phyloP scores from a whole-genome alignment of 2,888 invertebrate species.

The Amiota communis region DNA sequence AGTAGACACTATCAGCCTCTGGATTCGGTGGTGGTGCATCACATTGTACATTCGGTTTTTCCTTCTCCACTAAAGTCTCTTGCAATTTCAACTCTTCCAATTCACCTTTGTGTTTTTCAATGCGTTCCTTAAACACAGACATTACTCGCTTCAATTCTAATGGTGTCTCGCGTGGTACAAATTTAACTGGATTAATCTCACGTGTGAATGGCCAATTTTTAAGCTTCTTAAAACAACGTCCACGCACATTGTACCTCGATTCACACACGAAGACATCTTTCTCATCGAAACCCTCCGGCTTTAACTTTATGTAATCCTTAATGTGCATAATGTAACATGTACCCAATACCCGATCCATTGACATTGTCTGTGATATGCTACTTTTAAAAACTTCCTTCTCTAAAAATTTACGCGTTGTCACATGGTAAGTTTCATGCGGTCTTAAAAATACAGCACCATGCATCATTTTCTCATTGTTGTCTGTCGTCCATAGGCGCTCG shows the following conservation, averaged over 20 bases:
- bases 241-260: conserved; percentile 90
- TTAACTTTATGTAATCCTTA: conserved; percentile 92
- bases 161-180: conserved; percentile 81
- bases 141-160: conserved; percentile 90
- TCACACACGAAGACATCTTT: conserved; percentile 98
- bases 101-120: conserved; percentile 92
- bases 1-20: conserved; percentile 88
- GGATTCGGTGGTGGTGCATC: conserved; percentile 78
- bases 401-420: conserved; percentile 94
- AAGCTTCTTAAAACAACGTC: conserved; percentile 94
- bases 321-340: conserved; percentile 95
- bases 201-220: conserved; percentile 81
- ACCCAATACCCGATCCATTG: conserved; percentile 88
- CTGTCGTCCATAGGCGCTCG: conserved; percentile 90
- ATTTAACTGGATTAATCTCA: conserved; percentile 78
- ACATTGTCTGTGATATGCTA: conserved; percentile 87
- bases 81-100: conserved; percentile 87
- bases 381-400: conserved; percentile 97
- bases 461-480: conserved; percentile 87
- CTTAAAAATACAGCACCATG: conserved; percentile 93
- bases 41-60: conserved; percentile 89
- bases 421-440: conserved; percentile 96
- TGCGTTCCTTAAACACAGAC: conserved; percentile 92
- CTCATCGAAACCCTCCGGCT: conserved; percentile 89
- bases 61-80: conserved; percentile 88